A percentile compares a stretch with the other conserved stretches of the same genome.
These are phyloP conservation scores for Melieria omissa DNA, from an alignment of 2,888 invertebrate genomes.

Conservation along the genomic window DNA sequence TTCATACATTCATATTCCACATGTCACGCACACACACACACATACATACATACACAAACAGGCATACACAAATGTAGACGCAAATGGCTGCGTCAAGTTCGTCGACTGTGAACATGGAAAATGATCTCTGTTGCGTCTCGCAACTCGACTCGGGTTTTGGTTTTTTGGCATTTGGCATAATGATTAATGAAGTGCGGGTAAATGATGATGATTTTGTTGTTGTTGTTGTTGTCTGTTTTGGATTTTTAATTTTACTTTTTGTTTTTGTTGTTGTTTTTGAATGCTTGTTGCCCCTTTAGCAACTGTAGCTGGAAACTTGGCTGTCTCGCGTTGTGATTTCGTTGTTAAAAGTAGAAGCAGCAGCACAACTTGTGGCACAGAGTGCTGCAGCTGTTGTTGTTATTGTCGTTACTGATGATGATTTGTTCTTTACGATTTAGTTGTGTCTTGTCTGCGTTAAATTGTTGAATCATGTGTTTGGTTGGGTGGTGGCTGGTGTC, in stretches of 20 bases:
- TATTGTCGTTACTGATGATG: conserved; percentile 20
- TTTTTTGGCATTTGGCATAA: conserved; percentile 56
- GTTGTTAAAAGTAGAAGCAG: too few relatives aligned
- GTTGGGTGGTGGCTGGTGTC: not conserved
- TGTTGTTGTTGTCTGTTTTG: conserved; percentile 23
- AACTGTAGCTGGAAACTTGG: too few relatives aligned
- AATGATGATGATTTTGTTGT: conserved; percentile 26
- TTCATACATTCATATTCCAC: not conserved
- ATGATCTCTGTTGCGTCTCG: too few relatives aligned
- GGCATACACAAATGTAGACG: too few relatives aligned
- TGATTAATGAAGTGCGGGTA: conserved; percentile 66
- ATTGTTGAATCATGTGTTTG: not conserved
- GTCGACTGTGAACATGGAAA: not conserved
- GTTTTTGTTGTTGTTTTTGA: not conserved
- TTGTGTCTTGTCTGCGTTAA: not conserved
- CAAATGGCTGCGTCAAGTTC: not conserved
- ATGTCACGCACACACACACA: conserved; percentile 15
- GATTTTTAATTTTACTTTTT: conserved; percentile 13
- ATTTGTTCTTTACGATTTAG: conserved; percentile 25
- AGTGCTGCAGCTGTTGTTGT: conserved; percentile 12
- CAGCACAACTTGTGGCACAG: not conserved
- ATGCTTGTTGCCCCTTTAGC: not conserved
- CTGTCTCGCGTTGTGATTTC: too few relatives aligned
- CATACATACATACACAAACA: conserved; percentile 14
- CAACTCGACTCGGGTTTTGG: conserved; percentile 12